phyloP scores from a whole-genome alignment of 2,888 invertebrate species.

The Myopa testacea region DNA sequence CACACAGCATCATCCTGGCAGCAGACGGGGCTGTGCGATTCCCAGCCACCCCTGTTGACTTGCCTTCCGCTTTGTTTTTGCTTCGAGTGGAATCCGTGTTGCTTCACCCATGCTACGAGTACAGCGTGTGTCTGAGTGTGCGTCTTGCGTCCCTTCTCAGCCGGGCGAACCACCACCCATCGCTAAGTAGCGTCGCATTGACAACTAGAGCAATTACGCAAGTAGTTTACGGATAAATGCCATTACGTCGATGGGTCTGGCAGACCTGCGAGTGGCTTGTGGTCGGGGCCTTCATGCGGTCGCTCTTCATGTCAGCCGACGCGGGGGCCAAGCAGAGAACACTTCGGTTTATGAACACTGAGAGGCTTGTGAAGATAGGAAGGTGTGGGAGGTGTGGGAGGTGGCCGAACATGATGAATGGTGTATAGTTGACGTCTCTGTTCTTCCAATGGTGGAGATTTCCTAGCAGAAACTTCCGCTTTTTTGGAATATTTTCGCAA shows the following conservation, averaged over 20 bases:
- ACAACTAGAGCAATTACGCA: conserved; percentile 35
- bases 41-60: conserved; percentile 8
- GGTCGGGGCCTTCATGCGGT: conserved; percentile 16
- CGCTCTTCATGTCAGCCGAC: background rate
- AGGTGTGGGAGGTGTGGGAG: conserved; percentile 1
- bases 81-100: conserved; percentile 20
- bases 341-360: no score
- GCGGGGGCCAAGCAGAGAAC: conserved; percentile 2
- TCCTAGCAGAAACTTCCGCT: background rate
- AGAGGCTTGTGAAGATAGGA: background rate
- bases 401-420: conserved; percentile 27
- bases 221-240: conserved; percentile 34
- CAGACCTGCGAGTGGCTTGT: conserved; percentile 21
- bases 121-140: conserved; percentile 8
- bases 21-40: conserved; percentile 1
- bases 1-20: background rate
- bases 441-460: conserved; percentile 11
- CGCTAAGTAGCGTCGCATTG: conserved; percentile 37
- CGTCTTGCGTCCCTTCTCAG: background rate
- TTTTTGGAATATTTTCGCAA: background rate
- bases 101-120: background rate
- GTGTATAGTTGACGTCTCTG: conserved; percentile 24
- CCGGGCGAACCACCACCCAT: conserved; percentile 24
- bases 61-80: conserved; percentile 14
- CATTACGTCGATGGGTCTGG: conserved; percentile 24